Evolutionary conservation across 2,113 vertebrate genomes (phyloP), one percentile per base, ranked within the genome.

Genomic region (Zapus hudsonius): DNA sequence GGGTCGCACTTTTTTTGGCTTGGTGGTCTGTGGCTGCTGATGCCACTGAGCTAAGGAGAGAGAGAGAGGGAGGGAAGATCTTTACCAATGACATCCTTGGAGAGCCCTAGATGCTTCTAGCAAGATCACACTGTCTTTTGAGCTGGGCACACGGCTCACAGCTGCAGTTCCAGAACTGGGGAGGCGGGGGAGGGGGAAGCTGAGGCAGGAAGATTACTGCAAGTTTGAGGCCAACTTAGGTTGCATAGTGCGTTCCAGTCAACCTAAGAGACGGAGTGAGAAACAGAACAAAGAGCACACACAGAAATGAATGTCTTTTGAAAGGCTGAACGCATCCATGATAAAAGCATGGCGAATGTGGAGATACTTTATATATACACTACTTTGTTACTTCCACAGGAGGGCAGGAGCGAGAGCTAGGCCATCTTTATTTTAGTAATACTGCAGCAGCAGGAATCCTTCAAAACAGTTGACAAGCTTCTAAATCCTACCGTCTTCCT

Each of bases 1-100:
- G 40, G 99, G 99, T 91, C 99, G 99, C 91, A 99, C 99, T 96
- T 99, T 99, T 97, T 99, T 99, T 87, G 98, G 99, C 97, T 99
- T 99, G 72, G 99, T 98, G 84, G 98, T 98, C 95, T 99, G 98
- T 75, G 98, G 95, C 64, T 98, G 98, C 97, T 99, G 99, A 96
- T 99, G 99, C 99, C 99, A 99, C 95, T 99, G 99, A 97, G 99
- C 99, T 99, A 36, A 0, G n/a, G n/a, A 89, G 96, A 84, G 79
- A 84, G 92, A 94, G 59, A 81, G n/a, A 81, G 27, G 3, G 64
- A 44, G 64, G 42, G 59, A 90, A 52, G 38, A 44, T 27, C 29
- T 78, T 94, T 66, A 90, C 40, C 9, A 27, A 55, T 64, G 78
- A 78, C 47, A n/a, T 17, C 38, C 69, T 33, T 73, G 33, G 59